Evolutionary conservation across 2,888 invertebrate species (phyloP), one percentile per base, ranked within the genome.

Genomic region (Criorhina ranunculi): DNA sequence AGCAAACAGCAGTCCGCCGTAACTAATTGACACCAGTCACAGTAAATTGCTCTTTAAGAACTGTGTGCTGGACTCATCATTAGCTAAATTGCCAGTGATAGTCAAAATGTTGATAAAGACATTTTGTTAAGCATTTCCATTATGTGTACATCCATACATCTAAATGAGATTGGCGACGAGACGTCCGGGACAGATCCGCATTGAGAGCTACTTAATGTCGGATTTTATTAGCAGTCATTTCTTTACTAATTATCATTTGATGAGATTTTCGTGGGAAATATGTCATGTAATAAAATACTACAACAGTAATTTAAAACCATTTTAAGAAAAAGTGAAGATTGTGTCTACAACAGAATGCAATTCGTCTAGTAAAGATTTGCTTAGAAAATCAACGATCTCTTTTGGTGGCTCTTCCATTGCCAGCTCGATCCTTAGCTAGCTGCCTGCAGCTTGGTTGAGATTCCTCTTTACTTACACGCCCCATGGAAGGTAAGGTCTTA

Each of bases 241-340:
- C 17, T 44, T 44, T 46, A 59, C 40, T 62, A 73, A 83, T 78
- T 49, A 17, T 17, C 60, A 42, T 69, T 60, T 67, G 51, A 60
- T 77, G 17, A 42, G 12, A 5, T 66, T 53, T 51, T 49, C 15
- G 40, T 19, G 29, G 40, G 7, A 29, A n/a, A 0, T 40, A 53
- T 12, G 12, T 29, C 1, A 12, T 29, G 24, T 29, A 12, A n/a
- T 17, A 33, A 19, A 37, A 7, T 24, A 37, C 24, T 31, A 12
- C 15, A 53, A 57, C 11, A 37, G 17, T 6, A 5, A 37, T 19
- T 57, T 24, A 11, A 24, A 19, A 17, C 37, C n/a, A 57, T 37
- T 37, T 19, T 3, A 24, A 4, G 24, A 24, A 24, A 24, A 24
- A 24, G 4, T 24, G 24, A 24, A 24, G n/a, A n/a, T n/a, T n/a